Base-by-base conservation (phyloP, 2,113 vertebrate genomes). In the Labeo rohita region DNA sequence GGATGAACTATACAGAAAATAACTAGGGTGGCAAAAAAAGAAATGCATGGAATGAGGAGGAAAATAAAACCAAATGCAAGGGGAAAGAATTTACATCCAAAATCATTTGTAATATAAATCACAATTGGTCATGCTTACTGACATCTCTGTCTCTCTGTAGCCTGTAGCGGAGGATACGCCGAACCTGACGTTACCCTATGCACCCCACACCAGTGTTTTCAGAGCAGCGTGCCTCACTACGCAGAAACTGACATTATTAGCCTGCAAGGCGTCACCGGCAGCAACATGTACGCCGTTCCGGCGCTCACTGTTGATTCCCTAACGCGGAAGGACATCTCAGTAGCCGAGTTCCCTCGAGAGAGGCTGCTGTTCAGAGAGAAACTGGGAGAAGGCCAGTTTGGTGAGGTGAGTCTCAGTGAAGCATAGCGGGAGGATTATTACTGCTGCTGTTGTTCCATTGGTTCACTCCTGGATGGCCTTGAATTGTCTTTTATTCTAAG, bases 301-400 rank as follows among this genome's bases (percentile, higher is more conserved):
- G 96, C 96, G 8, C 92, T 97, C 82, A 96, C 96, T 0, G 94
- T 96, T 4, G 96, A 97, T 92, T 96, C 96, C 0, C 95, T 96
- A 77, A 96, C 95, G 78, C 92, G 96, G 83, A 96, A 96, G 92
- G 96, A 97, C 92, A 96, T 97, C 89, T 95, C 95, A 0, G 95
- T 95, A 0, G 94, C 95, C 0, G 96, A 97, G 92, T 95, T 97
- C 88, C 96, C 96, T 0, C 93, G 95, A 3, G 93, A 96, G 4
- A 93, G 92, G 47, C 93, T 97, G 72, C 89, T 94, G 56, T 95
- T 97, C 88, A 93, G 95, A 82, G 96, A 97, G 91, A 97, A 96
- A 90, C 94, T 97, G 59, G 96, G 96, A 2, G 96, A 97, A 92
- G 96, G 96, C 0, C 96, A 96, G 90, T 97, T 97, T 34, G 96